Base-by-base conservation (phyloP, 2,113 vertebrate species). In the Eurystomus gularis region DNA sequence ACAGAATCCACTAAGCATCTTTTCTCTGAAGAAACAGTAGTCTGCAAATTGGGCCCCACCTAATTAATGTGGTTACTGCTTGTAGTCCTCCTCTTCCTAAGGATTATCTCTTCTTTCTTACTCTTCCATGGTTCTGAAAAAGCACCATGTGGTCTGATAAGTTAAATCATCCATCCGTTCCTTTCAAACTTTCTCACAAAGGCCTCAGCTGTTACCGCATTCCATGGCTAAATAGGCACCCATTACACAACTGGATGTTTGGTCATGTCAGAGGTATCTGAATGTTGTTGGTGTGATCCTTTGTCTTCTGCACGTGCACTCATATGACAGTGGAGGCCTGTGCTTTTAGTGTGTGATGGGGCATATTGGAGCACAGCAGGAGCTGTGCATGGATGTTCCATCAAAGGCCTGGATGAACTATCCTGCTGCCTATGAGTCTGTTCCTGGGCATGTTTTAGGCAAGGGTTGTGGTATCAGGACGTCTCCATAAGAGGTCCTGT, bases 181-280 rank as follows among this genome's bases (percentile, higher is more conserved):
- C 51, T 87, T 61, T 37, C 69, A 73, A 66, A 11, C 69, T 78
- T 78, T 82, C 37, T 77, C 28, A 39, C 72, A 70, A 84, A 52
- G 60, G 54, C 72, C 35, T 26, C 12, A 17, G 35, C 40, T 55
- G 44, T 90, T 81, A 21, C 62, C 35, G 18, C 17, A 14, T 0
- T 23, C 35, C 35, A 14, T 29, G 28, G 49, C 58, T 65, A 25
- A 80, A 21, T 33, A 15, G 6, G 55, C 12, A 28, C 33, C 48
- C 28, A 3, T 69, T 51, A 5, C 0, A 40, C 1, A 0, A 12
- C n/a, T 19, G 13, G 48, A 9, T 62, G 17, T 37, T 58, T 52
- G 82, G 35, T 79, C 10, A 3, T 13, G 23, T 39, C n/a, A 62
- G 37, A 68, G 61, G 12, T 33, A 28, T 64, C 21, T 51, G 58